These are phyloP conservation scores for Sterna hirundo DNA, from an alignment of 2,113 vertebrate genomes.

Conservation along the genomic window DNA sequence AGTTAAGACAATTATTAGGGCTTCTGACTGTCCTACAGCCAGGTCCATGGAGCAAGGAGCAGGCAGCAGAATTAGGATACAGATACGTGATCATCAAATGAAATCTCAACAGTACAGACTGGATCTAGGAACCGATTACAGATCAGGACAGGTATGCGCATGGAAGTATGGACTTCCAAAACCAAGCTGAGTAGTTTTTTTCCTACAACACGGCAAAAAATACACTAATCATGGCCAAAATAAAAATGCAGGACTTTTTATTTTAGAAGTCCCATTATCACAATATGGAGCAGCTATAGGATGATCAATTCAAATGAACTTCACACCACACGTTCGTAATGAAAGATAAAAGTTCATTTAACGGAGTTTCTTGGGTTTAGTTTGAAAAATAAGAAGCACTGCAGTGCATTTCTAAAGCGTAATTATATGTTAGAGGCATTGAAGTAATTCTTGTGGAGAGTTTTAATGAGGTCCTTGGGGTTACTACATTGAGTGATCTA, in stretches of 20 bases:
- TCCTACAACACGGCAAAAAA: background rate
- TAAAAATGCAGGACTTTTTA: background rate
- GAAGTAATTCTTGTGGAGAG: constrained; percentile 5
- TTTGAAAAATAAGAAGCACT: constrained; percentile 5
- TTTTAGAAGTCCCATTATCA: background rate
- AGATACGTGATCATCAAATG: background rate
- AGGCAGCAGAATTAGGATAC: background rate
- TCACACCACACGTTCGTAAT: background rate
- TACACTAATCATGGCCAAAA: background rate
- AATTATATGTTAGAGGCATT: background rate
- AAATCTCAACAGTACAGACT: background rate
- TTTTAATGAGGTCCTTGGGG: constrained; percentile 1
- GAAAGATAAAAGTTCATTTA: constrained; percentile 20
- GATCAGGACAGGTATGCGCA: background rate
- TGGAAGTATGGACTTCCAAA: background rate
- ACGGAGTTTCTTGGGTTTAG: background rate
- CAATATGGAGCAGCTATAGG: background rate
- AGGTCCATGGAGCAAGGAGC: background rate
- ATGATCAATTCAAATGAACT: background rate
- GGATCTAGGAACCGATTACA: background rate
- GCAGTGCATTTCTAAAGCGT: background rate
- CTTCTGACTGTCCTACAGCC: background rate
- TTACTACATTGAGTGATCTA: background rate
- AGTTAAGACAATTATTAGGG: background rate
- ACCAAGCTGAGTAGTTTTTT: accelerated